phyloP scores from a whole-genome alignment of 2,888 invertebrate genomes.

The Nasonovia ribisnigri region DNA sequence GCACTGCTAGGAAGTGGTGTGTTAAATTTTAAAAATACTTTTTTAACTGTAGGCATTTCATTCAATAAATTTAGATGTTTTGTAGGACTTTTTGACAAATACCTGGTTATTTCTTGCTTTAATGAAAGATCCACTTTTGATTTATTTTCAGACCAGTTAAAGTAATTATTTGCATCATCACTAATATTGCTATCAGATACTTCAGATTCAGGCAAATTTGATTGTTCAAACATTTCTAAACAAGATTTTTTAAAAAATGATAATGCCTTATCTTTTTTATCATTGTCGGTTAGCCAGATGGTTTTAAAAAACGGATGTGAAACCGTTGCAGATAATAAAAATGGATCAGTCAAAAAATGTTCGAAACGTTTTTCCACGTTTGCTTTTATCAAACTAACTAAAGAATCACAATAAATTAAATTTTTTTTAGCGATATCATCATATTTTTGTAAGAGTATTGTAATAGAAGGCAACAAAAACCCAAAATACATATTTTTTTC shows the following conservation, averaged over 20 bases:
- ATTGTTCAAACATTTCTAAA: constrained; percentile 2
- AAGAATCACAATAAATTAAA: background rate
- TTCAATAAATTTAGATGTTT: constrained; percentile 22
- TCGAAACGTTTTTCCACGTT: background rate
- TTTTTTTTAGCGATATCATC: background rate
- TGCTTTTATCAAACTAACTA: constrained; percentile 22
- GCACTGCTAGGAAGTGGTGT: constrained; percentile 2
- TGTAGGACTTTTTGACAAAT: constrained; percentile 25
- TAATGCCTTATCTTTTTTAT: constrained; percentile 17
- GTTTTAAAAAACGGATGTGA: constrained; percentile 29
- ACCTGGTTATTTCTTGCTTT: background rate
- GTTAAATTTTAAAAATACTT: constrained; percentile 28
- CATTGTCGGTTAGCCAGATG: background rate
- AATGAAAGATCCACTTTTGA: background rate
- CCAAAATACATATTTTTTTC: constrained; percentile 42
- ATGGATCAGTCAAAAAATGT: background rate
- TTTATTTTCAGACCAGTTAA: constrained; percentile 23
- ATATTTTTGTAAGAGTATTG: constrained; percentile 19
- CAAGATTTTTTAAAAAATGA: constrained; percentile 27
- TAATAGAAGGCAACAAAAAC: background rate
- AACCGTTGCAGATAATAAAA: constrained; percentile 4
- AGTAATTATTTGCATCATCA: constrained; percentile 22
- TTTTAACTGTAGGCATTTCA: constrained; percentile 8
- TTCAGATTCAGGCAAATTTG: background rate
- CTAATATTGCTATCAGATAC: background rate